Evolutionary conservation across 1,140 invertebrate species (phyloP), one percentile per base, ranked within the genome.

Genomic region (Trissolcus basalis): DNA sequence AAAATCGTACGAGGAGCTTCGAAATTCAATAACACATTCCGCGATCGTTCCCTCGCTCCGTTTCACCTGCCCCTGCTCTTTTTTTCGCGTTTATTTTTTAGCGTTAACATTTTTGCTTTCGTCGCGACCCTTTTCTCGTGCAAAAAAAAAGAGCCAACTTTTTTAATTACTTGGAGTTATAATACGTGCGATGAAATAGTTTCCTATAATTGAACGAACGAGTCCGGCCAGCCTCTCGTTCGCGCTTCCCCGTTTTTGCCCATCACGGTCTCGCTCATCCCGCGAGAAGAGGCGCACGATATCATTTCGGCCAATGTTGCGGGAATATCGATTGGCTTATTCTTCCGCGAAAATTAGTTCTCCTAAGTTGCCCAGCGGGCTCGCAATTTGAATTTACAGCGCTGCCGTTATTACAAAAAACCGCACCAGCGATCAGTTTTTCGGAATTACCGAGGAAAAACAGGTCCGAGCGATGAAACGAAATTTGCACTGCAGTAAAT

Each of bases 81-180:
- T 77, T 71, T 67, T 35, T 39, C 61, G 61, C 58, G 12, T 44
- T 77, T 77, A 61, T 69, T 72, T 72, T 72, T 71, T 65, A 67
- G 61, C 58, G 64, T 51, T 61, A 72, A 77, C 64, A 72, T 77
- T 77, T 77, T 72, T 60, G 55, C 65, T 71, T 77, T 67, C 59
- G 65, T 51, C 51, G 47, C 61, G 50, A 58, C 36, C 60, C 61
- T 70, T 56, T 11, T 13, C 1, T 27, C 50, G 36, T 10, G 48
- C 55, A 61, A 60, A 50, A 65, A 72, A 70, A 77, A 71, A 61
- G 60, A 56, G 35, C 60, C 55, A 77, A 77, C 74, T 77, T 77
- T 77, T 77, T 77, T 77, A 77, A 77, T 77, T 77, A 77, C 74
- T 77, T 55, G 44, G 63, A 71, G 67, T 76, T 77, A 77, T 77